phyloP scores from a whole-genome alignment of 2,113 vertebrate genomes.

The Chaetura pelagica region DNA sequence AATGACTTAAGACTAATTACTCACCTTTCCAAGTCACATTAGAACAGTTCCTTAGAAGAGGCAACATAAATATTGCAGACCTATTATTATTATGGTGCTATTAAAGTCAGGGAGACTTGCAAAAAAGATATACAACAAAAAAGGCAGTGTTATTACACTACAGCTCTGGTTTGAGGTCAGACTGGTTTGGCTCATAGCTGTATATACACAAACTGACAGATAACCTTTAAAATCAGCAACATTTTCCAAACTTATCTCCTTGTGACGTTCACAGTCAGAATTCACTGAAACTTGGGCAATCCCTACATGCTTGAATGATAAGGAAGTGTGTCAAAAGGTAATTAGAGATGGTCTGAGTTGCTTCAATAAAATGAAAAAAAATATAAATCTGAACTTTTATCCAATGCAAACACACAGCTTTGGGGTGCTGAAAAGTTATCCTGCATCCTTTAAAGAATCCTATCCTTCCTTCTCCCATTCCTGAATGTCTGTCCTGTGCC shows the following conservation, averaged over 20 bases:
- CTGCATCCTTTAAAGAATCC: not conserved
- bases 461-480: not conserved
- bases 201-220: slow-evolving; percentile 47
- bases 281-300: slow-evolving; percentile 29
- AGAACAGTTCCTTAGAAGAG: not conserved
- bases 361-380: not conserved
- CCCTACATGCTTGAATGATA: not conserved
- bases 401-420: not conserved
- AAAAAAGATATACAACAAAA: not conserved
- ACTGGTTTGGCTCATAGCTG: not conserved
- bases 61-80: slow-evolving; percentile 20
- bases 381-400: not conserved
- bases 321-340: slow-evolving; percentile 1
- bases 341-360: not conserved
- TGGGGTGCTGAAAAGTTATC: not conserved
- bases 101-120: slow-evolving; percentile 11
- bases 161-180: slow-evolving; percentile 30
- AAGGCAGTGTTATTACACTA: not conserved
- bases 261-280: not conserved
- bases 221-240: slow-evolving; percentile 56
- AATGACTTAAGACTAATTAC: slow-evolving; percentile 20
- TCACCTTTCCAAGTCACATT: not conserved
- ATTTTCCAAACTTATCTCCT: slow-evolving; percentile 42
- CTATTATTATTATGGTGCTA: not conserved
- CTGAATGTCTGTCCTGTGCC: not conserved